A percentile compares a stretch with the other conserved stretches of the same genome.
These are phyloP conservation scores for Opisthocomus hoazin DNA, from an alignment of 2,113 vertebrate species.

Conservation along the genomic window DNA sequence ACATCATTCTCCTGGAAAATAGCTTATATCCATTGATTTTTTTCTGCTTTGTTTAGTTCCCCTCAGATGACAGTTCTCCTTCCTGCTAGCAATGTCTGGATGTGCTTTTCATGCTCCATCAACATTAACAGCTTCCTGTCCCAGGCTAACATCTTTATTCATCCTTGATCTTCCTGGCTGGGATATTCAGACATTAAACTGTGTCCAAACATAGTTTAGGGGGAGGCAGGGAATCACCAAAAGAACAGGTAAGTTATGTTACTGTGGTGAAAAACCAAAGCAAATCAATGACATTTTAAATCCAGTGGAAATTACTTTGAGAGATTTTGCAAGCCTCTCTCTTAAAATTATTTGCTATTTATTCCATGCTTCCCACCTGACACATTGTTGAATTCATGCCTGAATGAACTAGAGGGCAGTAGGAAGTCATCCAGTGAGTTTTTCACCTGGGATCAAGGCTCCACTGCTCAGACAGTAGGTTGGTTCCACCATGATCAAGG, in stretches of 20 bases:
- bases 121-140: not conserved
- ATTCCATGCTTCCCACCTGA: not conserved
- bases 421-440: not conserved
- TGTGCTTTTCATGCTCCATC: not conserved
- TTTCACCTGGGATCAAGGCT: not conserved
- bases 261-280: not conserved
- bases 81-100: not conserved
- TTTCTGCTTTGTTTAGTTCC: not conserved
- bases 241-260: accelerated
- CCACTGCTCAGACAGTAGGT: not conserved
- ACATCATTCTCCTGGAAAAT: not conserved
- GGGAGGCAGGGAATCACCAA: not conserved
- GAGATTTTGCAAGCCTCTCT: not conserved
- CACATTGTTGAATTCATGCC: not conserved
- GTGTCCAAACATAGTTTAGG: not conserved
- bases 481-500: not conserved
- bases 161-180: not conserved
- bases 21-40: not conserved
- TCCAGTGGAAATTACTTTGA: not conserved
- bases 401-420: not conserved
- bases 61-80: not conserved
- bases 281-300: not conserved
- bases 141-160: not conserved
- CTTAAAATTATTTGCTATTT: not conserved
- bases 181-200: not conserved